Base-by-base conservation (phyloP, 2,888 invertebrate species). In the Sylvicola cinctus region DNA sequence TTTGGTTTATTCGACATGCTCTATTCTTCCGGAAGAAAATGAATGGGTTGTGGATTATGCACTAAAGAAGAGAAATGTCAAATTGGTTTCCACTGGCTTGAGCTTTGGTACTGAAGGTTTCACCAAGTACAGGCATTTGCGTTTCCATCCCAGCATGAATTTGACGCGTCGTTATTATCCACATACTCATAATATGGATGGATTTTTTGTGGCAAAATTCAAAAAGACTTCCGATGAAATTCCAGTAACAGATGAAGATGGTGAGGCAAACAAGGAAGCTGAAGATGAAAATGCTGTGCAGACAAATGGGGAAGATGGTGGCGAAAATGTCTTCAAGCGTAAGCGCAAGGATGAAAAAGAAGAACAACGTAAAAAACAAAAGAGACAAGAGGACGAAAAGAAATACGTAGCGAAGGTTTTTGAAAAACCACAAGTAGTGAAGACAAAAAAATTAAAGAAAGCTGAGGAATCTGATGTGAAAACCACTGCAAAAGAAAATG, bases 111-210 rank as follows among this genome's bases (percentile, higher is more conserved):
- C 78, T 13, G 85, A 90, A 50, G 98, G 98, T 12, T 96, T 93
- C 54, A 73, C 75, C 0, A 90, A 79, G 59, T 95, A 77, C 49
- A 68, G 80, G 34, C 76, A 83, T 42, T 65, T 72, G 46, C 67
- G 88, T 44, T 95, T 87, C 61, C 90, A 95, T 57, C 88, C 87
- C 0, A 78, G 81, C 10, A 58, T 98, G 55, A 85, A 84, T 49
- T 57, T 87, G 37, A 81, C 90, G 0, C 71, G 75, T 51, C 66
- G 98, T 34, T 93, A 87, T 61, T 99, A 98, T 60, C 98, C 98
- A 0, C 98, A 99, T 53, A 78, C 81, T 3, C 91, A 98, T 54
- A 99, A 99, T 53, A 87, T 98, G 81, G 98, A 99, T 60, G 98
- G 98, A 3, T 99, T 99, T 58, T 99, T 79, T 62, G 93, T 99